Evolutionary conservation across 2,113 vertebrate species (phyloP), one percentile per base, ranked within the genome.

Genomic region (Emydura subglobosa): DNA sequence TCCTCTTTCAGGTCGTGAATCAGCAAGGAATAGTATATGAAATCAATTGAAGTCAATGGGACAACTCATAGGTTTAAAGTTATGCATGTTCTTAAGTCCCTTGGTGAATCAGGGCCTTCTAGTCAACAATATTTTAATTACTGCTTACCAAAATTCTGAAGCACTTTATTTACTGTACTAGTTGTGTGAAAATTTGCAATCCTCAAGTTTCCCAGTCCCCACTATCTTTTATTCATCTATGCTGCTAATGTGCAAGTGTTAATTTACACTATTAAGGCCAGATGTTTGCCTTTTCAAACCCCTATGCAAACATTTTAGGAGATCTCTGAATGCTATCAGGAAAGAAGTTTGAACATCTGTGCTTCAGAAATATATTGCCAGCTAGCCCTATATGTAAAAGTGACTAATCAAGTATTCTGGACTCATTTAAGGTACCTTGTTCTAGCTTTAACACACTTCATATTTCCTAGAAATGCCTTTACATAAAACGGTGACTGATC

Each of bases 181-280:
- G 79, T 44, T 42, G 24, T 0, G 6, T 72, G 42, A 89, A 85
- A 92, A 90, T 53, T 44, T 82, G 49, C 72, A 59, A n/a, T 76
- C 90, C 84, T 55, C 1, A 1, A 87, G 6, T 91, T 89, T 78
- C 39, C 90, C 84, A 55, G 53, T 51, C 8, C 49, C 68, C 76
- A 27, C 13, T 34, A 59, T 83, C 55, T 88, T 90, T 91, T 7
- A 2, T 85, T 87, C 39, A 50, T 81, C n/a, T 5, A 22, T 53
- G 42, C 10, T 76, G 59, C 31, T 92, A 82, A 86, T 87, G 91
- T 74, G 54, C 84, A 93, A 87, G n/a, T 65, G 82, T 57, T 92
- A 1, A 3, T 42, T 81, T 92, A 92, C 89, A 72, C 84, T 88
- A 91, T 90, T 6, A 86, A 61, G 89, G 79, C 83, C 79, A 94